Base-by-base conservation (phyloP, 2,113 vertebrate species). In the Ranitomeya variabilis region DNA sequence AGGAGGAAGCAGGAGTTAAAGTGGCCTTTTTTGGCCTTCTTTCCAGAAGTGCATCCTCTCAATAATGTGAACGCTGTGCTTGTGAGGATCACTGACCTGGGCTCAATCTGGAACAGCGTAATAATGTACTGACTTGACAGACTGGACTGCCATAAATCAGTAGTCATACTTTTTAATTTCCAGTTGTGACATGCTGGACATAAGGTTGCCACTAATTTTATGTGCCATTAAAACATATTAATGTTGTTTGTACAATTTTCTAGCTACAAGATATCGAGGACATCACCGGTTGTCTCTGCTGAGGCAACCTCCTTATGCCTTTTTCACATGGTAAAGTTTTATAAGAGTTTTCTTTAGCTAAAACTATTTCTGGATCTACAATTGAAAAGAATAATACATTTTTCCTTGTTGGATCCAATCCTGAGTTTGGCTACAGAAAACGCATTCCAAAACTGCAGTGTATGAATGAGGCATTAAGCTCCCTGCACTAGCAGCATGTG, bases 201-300 rank as follows among this genome's bases (percentile, higher is more conserved):
- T 86, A 26, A 74, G 57, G 80, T 73, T 83, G 71, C 80, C 80
- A 88, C 71, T 83, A 76, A 88, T 84, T 83, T 88, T 88, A 55
- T 67, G 55, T 88, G 31, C 76, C 59, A 84, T 84, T 55, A 71
- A 84, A 84, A 67, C 55, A 84, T 71, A 84, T 84, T 55, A 84
- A 71, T 55, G 21, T 69, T 84, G 66, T 84, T 12, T 31, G 19
- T 64, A 45, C 71, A 45, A n/a, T 16, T 15, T 69, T 66, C 14
- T 71, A 54, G 18, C 82, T 80, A 16, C 52, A 77, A n/a, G 8
- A 67, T 12, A 31, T 71, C 67, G 26, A n/a, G n/a, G 7, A 67
- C n/a, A 23, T 71, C 67, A 71, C 26, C 23, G 6, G n/a, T 7
- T n/a, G 8, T 7, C 19, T 21, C 21, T 10, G 9, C 6, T 21